phyloP scores from a whole-genome alignment of 2,113 vertebrate species.

The Scatophagus argus region DNA sequence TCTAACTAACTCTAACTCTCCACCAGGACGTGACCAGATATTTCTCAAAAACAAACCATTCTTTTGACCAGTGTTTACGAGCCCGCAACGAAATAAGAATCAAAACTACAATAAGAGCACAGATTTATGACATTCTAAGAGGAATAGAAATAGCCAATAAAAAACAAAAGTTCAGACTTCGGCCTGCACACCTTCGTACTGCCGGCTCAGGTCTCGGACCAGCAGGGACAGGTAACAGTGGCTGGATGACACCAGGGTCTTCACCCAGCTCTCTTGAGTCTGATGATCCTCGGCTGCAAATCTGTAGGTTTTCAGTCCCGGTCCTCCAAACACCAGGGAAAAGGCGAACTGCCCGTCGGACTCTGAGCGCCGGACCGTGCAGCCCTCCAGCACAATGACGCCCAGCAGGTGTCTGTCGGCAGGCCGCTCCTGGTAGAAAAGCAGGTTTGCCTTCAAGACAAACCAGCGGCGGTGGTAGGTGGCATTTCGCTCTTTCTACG shows the following conservation, averaged over 20 bases:
- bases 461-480: slow-evolving; percentile 86
- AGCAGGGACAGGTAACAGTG: slow-evolving; percentile 80
- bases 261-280: slow-evolving; percentile 82
- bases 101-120: no score
- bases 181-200: slow-evolving; percentile 82
- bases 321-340: slow-evolving; percentile 74
- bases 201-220: slow-evolving; percentile 77
- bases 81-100: no score
- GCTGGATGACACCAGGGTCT: slow-evolving; percentile 79
- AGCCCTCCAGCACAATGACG: slow-evolving; percentile 87
- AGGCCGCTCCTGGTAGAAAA: slow-evolving; percentile 85
- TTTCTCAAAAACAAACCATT: not conserved
- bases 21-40: no score
- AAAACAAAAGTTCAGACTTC: not conserved
- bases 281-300: slow-evolving; percentile 80
- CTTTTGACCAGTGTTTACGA: not conserved
- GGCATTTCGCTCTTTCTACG: slow-evolving; percentile 76
- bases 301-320: slow-evolving; percentile 78
- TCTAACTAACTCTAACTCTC: no score
- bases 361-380: slow-evolving; percentile 74
- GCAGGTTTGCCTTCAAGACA: slow-evolving; percentile 85
- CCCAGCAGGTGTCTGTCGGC: slow-evolving; percentile 82
- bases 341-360: slow-evolving; percentile 78
- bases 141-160: not conserved
- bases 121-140: not conserved